phyloP scores from a whole-genome alignment of 1,140 invertebrate species.

The Brachionus rubens region DNA sequence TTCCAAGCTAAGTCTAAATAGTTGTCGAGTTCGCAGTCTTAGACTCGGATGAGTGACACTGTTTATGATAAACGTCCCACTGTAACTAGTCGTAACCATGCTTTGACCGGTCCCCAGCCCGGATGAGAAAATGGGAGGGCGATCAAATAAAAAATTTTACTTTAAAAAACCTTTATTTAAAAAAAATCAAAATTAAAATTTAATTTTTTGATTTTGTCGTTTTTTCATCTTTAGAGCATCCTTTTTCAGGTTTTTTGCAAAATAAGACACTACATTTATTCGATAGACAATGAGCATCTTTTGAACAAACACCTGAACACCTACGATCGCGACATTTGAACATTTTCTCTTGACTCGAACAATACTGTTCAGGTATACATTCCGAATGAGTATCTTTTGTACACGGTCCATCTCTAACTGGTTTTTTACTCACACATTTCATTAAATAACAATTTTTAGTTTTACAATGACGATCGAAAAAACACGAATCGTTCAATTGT shows the following conservation, averaged over 20 bases:
- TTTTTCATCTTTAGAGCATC: too few species aligned
- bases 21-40: too few species aligned
- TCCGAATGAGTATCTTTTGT: not conserved
- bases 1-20: too few species aligned
- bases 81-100: too few species aligned
- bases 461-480: slow-evolving; percentile 15
- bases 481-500: not conserved
- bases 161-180: too few species aligned
- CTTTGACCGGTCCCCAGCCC: too few species aligned
- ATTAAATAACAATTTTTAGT: slow-evolving; percentile 38
- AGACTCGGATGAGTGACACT: too few species aligned
- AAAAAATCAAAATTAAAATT: too few species aligned
- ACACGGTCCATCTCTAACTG: slow-evolving; percentile 40
- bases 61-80: too few species aligned
- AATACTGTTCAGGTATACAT: slow-evolving; percentile 30
- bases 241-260: not conserved
- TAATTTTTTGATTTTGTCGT: too few species aligned
- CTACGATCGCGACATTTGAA: slow-evolving; percentile 22
- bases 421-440: not conserved
- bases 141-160: too few species aligned
- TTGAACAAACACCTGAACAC: slow-evolving; percentile 22
- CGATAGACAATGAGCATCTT: slow-evolving; percentile 37
- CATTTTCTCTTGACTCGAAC: not conserved
- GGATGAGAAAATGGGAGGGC: too few species aligned
- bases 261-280: slow-evolving; percentile 19